Conservation (phyloP, 2,888 invertebrate species). For the Blastobasis lacticolella region DNA sequence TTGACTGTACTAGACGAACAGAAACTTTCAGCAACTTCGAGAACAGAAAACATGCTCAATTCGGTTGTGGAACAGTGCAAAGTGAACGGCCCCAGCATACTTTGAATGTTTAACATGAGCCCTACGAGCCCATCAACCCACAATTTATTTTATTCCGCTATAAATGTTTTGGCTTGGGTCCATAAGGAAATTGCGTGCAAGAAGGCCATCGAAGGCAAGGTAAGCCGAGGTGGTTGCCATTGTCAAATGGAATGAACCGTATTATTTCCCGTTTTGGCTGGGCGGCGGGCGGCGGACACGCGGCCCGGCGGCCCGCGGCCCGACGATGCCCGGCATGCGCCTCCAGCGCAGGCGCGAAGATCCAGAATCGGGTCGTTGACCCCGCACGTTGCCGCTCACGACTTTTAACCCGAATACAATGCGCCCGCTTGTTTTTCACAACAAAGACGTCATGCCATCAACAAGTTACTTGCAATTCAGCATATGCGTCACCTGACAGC, state of each 20-base stretch:
- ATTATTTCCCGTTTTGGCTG: conserved; percentile 65
- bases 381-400: conserved; percentile 48
- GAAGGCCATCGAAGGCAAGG: too few species aligned
- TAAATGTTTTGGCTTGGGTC: too few species aligned
- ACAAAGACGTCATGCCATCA: conserved; percentile 6
- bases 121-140: too few species aligned
- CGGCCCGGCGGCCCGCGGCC: background rate
- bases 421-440: conserved; percentile 1
- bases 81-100: too few species aligned
- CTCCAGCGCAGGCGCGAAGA: conserved; percentile 53
- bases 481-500: background rate
- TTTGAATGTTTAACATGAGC: too few species aligned
- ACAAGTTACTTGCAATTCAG: background rate
- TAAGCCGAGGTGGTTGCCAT: background rate
- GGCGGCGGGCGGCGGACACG: conserved; percentile 25
- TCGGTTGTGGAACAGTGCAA: too few species aligned
- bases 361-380: conserved; percentile 59
- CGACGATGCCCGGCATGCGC: conserved; percentile 23
- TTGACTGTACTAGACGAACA: too few species aligned
- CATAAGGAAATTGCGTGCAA: too few species aligned
- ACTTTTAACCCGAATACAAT: conserved; percentile 23
- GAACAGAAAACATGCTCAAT: too few species aligned
- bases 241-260: conserved; percentile 61
- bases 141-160: too few species aligned
- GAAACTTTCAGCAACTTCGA: too few species aligned